A percentile compares a stretch with the other conserved stretches of the same genome.
phyloP scores from a whole-genome alignment of 1,140 invertebrate genomes.

The Anastrepha ludens region DNA sequence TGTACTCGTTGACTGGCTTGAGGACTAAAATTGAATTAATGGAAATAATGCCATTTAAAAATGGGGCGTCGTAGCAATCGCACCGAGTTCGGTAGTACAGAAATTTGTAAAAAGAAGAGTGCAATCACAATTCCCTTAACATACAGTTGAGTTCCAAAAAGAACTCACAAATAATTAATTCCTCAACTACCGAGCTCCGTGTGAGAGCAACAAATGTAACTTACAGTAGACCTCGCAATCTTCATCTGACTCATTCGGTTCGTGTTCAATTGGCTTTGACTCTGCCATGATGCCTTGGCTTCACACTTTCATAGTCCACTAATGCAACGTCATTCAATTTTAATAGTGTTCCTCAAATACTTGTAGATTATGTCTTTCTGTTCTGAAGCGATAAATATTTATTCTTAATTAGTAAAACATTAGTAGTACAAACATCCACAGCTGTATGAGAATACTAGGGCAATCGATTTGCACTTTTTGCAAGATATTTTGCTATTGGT shows the following conservation, averaged over 20 bases:
- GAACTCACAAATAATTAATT: too few species aligned
- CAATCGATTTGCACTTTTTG: too few species aligned
- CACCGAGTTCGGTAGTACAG: too few species aligned
- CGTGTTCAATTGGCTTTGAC: conserved; percentile 76
- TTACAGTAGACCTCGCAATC: conserved; percentile 86
- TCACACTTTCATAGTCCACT: background rate
- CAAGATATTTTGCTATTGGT: too few species aligned
- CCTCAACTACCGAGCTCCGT: background rate
- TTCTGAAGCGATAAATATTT: background rate
- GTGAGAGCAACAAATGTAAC: conserved; percentile 49
- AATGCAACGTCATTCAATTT: conserved; percentile 14
- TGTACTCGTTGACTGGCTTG: conserved; percentile 73
- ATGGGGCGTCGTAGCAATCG: background rate
- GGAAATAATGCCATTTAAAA: background rate
- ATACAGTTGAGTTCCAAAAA: too few species aligned
- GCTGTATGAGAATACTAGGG: background rate
- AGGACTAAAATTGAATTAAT: conserved; percentile 61
- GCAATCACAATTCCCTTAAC: too few species aligned
- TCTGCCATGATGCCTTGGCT: conserved; percentile 48
- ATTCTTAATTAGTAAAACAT: background rate
- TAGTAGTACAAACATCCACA: background rate
- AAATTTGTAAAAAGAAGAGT: background rate
- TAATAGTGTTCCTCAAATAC: conserved; percentile 24
- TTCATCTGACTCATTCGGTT: conserved; percentile 89
- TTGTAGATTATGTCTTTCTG: background rate